Conservation (phyloP, 2,888 invertebrate species). For the Apeira syringaria region DNA sequence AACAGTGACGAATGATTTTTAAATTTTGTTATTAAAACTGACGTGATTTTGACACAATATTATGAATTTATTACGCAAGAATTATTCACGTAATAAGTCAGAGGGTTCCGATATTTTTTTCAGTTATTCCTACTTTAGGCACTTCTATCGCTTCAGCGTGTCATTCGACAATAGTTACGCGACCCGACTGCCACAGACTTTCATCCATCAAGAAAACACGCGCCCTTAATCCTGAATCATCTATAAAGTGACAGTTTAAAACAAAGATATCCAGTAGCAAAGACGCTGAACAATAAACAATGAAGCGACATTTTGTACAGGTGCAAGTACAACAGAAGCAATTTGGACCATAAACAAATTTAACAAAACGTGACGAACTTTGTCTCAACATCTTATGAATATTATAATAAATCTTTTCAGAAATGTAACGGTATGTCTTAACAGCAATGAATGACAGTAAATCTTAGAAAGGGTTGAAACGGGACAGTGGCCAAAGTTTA, state of each 20-base stretch:
- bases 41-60: too few relatives aligned
- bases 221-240: too few relatives aligned
- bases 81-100: too few relatives aligned
- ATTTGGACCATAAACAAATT: slow-evolving; percentile 19
- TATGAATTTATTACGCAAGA: too few relatives aligned
- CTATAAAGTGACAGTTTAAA: background rate
- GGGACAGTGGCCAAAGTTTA: slow-evolving; percentile 58
- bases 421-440: slow-evolving; percentile 38
- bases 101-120: too few relatives aligned
- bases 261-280: slow-evolving; percentile 16
- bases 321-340: slow-evolving; percentile 17
- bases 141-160: too few relatives aligned
- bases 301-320: slow-evolving; percentile 9
- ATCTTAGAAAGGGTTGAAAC: slow-evolving; percentile 53
- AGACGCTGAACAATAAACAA: slow-evolving; percentile 10
- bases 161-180: too few relatives aligned
- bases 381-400: slow-evolving; percentile 47
- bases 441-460: slow-evolving; percentile 41
- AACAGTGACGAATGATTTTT: too few relatives aligned
- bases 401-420: slow-evolving; percentile 48
- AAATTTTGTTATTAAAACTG: too few relatives aligned
- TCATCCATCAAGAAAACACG: too few relatives aligned
- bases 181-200: too few relatives aligned
- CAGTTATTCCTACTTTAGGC: too few relatives aligned
- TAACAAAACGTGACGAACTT: slow-evolving; percentile 28